Evolutionary conservation across 1,140 invertebrate genomes (phyloP).

Genomic region (Pseudomyrmex flavicornis): DNA sequence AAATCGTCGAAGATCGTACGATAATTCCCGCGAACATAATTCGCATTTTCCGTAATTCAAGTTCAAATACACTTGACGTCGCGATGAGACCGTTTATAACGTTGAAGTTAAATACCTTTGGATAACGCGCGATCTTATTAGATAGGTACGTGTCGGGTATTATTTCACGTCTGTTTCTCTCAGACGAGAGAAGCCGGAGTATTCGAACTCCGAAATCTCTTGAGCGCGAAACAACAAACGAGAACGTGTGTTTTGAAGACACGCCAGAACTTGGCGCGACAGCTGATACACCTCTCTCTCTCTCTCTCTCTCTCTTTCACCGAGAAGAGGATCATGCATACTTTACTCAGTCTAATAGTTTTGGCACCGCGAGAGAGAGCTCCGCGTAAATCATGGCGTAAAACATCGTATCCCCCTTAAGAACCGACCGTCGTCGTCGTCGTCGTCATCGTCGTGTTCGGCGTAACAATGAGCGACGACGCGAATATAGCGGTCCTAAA

Average conservation of each 20-base stretch:
- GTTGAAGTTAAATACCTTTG: background rate
- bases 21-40: too few relatives aligned
- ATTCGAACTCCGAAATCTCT: too few relatives aligned
- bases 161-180: too few relatives aligned
- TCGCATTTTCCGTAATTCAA: too few relatives aligned
- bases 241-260: conserved; percentile 12
- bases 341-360: conserved; percentile 12
- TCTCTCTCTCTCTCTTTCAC: background rate
- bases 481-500: background rate
- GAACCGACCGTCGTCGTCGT: too few relatives aligned
- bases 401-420: background rate
- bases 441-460: background rate
- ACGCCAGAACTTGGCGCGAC: conserved; percentile 30
- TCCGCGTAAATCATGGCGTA: background rate
- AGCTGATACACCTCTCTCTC: conserved; percentile 17
- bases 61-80: too few relatives aligned
- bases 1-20: too few relatives aligned
- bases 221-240: too few relatives aligned
- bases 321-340: conserved; percentile 17
- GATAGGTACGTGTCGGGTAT: background rate
- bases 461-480: conserved; percentile 14
- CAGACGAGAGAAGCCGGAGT: background rate
- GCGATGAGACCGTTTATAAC: too few relatives aligned
- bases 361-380: background rate
- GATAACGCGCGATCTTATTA: conserved; percentile 12